Evolutionary conservation across 2,888 invertebrate species (phyloP).

Genomic region (Pimpla rufipes): DNA sequence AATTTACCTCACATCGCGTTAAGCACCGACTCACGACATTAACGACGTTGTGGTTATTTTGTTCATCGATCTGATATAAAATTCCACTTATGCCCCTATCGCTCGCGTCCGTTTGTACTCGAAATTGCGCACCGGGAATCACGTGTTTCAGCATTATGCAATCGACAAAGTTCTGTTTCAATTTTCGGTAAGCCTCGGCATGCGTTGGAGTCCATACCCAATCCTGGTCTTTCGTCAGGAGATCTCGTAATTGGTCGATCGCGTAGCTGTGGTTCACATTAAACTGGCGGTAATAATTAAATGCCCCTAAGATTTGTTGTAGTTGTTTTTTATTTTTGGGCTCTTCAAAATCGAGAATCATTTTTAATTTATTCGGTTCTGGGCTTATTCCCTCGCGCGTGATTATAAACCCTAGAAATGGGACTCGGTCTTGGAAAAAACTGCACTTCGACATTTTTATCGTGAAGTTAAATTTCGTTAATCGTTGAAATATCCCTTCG

Average conservation of each 20-base stretch:
- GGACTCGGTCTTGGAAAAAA: slow-evolving; percentile 65
- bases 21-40: slow-evolving; percentile 71
- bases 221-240: slow-evolving; percentile 20
- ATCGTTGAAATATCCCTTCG: slow-evolving; percentile 64
- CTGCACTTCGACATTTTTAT: slow-evolving; percentile 72
- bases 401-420: slow-evolving; percentile 50
- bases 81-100: slow-evolving; percentile 65
- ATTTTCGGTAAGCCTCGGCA: slow-evolving; percentile 1
- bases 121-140: slow-evolving; percentile 35
- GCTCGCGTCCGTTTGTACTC: slow-evolving; percentile 61
- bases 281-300: slow-evolving; percentile 55
- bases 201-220: slow-evolving; percentile 53
- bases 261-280: too few relatives aligned
- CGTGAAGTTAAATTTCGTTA: slow-evolving; percentile 70
- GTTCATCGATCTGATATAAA: slow-evolving; percentile 55
- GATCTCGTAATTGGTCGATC: slow-evolving; percentile 49
- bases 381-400: slow-evolving; percentile 16
- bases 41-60: too few relatives aligned
- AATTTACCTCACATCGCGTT: slow-evolving; percentile 59
- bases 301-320: slow-evolving; percentile 65
- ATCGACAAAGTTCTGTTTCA: slow-evolving; percentile 38
- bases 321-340: slow-evolving; percentile 72
- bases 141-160: slow-evolving; percentile 36
- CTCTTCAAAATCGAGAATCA: slow-evolving; percentile 70
- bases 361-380: slow-evolving; percentile 63